Conservation (phyloP, 1,140 invertebrate species). For the Neodiprion virginianus region DNA sequence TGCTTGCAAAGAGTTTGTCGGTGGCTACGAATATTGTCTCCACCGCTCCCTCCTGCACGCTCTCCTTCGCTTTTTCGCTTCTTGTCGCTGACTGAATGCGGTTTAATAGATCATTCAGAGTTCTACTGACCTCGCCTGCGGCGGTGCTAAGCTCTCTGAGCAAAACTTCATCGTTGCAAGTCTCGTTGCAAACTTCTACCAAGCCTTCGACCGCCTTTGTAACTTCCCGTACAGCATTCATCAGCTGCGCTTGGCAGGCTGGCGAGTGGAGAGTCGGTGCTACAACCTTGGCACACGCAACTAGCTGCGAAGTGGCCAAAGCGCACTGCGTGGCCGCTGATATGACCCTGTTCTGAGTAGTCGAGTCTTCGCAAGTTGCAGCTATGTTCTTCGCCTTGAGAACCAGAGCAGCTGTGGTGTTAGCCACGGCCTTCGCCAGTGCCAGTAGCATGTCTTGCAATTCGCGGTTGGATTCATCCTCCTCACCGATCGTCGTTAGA, state of each 20-base stretch:
- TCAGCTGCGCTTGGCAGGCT: constrained; percentile 92
- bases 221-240: constrained; percentile 92
- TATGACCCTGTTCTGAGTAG: constrained; percentile 88
- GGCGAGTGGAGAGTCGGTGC: constrained; percentile 86
- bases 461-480: constrained; percentile 80
- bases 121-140: constrained; percentile 87
- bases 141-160: constrained; percentile 83
- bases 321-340: constrained; percentile 96
- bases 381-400: constrained; percentile 94
- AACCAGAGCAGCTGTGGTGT: constrained; percentile 94
- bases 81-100: constrained; percentile 77
- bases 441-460: constrained; percentile 86
- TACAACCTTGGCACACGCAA: constrained; percentile 96
- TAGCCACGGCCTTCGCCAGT: constrained; percentile 94
- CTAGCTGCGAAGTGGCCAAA: constrained; percentile 94
- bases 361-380: constrained; percentile 78
- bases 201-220: constrained; percentile 90
- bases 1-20: constrained; percentile 85
- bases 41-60: constrained; percentile 79
- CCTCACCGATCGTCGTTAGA: constrained; percentile 93
- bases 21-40: constrained; percentile 91
- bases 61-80: constrained; percentile 61
- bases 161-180: constrained; percentile 71
- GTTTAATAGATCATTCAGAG: constrained; percentile 88
- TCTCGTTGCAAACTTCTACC: constrained; percentile 83